A percentile compares a stretch with the other conserved stretches of the same genome.
phyloP scores from a whole-genome alignment of 2,888 invertebrate species.

The Scaptomyza reducta region DNA sequence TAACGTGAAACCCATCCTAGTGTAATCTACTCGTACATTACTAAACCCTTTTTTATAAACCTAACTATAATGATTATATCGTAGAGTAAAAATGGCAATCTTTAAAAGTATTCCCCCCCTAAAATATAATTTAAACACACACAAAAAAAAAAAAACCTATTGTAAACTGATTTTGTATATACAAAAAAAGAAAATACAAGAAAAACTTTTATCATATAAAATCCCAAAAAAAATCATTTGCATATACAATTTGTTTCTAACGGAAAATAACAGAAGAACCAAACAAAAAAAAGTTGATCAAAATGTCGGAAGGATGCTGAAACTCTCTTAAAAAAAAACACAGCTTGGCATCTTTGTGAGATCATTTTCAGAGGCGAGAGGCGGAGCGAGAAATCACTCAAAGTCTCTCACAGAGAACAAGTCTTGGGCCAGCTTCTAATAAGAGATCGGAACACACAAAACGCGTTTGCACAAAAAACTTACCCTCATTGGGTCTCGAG shows the following conservation, averaged over 20 bases:
- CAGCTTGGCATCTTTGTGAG: conserved; percentile 1
- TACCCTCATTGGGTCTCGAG: conserved; percentile 56
- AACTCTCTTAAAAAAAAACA: background rate
- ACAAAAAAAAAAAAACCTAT: conserved; percentile 39
- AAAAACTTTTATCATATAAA: conserved; percentile 36
- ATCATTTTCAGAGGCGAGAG: conserved; percentile 20
- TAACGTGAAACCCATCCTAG: conserved; percentile 70
- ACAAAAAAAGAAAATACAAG: conserved; percentile 66
- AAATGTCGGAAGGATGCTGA: conserved; percentile 26
- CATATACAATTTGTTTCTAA: conserved; percentile 41
- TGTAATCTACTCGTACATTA: conserved; percentile 70
- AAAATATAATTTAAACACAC: conserved; percentile 16
- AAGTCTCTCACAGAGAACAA: conserved; percentile 17
- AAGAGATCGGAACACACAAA: conserved; percentile 31
- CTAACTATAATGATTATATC: conserved; percentile 35
- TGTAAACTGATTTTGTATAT: conserved; percentile 76
- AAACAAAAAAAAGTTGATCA: conserved; percentile 20
- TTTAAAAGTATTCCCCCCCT: conserved; percentile 62
- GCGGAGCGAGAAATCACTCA: conserved; percentile 63
- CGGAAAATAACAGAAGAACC: conserved; percentile 48
- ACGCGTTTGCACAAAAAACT: conserved; percentile 59
- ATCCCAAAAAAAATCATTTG: conserved; percentile 1
- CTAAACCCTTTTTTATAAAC: conserved; percentile 16
- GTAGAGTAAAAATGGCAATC: conserved; percentile 47
- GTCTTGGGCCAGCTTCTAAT: conserved; percentile 26